Base-by-base conservation (phyloP, 2,113 vertebrate species). In the Tragulus kanchil region DNA sequence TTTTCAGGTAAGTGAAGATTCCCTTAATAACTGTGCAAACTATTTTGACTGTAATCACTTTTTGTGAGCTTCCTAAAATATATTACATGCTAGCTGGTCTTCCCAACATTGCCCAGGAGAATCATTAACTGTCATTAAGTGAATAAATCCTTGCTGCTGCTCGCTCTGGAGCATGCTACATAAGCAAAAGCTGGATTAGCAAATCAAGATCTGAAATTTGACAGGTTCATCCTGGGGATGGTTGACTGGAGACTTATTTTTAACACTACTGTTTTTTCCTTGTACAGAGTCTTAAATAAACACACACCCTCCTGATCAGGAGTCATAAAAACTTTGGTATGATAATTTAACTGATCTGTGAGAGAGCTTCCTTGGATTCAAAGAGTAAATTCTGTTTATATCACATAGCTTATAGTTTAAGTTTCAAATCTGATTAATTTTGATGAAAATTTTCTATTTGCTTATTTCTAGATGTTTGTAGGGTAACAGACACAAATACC, bases 1-100 rank as follows among this genome's bases (percentile, higher is more conserved):
- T 91, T 89, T 93, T 91, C 45, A 82, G 86, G 15, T 77, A 94
- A 94, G 54, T 71, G 50, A 97, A 71, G 26, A 31, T 90, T 89
- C n/a, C 82, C 31, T 85, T 95, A 94, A 36, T 90, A 93, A 84
- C 21, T 48, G 88, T 5, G n/a, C 52, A 52, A 93, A 94, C 36
- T 81, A 96, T 87, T 89, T 65, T 73, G 75, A 93, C 64, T 96
- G 45, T 77, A 85, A 83, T 94, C 65, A 93, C 56, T 25, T 85
- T 89, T 61, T 79, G 56, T 0, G 5, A 93, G 62, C 45, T 93
- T 93, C 89, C 52, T 94, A 77, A 94, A 93, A 85, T 85, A 65
- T 28, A 91, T 61, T 89, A 95, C 36, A 62, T 83, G 90, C 89
- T 93, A 94, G 48, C 83, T 88, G 9, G 48, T 77, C 54, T 95